Percentiles rank a stretch among this genome's conserved stretches.
Conservation (phyloP, 2,113 vertebrate species). For the Calyptommatus sinebrachiatus region DNA sequence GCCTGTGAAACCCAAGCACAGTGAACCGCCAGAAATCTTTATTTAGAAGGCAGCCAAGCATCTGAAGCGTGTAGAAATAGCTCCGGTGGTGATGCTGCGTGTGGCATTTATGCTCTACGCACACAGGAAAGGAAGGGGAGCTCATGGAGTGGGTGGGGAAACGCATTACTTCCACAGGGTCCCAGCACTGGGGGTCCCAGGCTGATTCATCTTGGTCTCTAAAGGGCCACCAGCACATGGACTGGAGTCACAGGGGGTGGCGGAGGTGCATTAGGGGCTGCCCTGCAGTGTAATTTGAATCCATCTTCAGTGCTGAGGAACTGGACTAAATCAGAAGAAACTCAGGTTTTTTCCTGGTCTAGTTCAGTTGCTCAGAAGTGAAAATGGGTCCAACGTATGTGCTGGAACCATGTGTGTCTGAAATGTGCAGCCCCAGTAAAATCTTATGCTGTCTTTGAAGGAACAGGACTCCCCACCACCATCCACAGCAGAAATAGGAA, state of each 20-base stretch:
- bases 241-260: too few species aligned
- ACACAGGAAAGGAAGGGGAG: neutral
- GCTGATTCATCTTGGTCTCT: neutral
- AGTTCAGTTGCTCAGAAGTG: too few species aligned
- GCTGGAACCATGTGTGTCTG: neutral
- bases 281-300: too few species aligned
- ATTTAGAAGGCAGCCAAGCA: neutral
- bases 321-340: too few species aligned
- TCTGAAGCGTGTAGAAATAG: constrained; percentile 2
- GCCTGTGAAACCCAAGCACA: constrained; percentile 1
- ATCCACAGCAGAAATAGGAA: neutral
- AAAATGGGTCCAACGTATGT: too few species aligned
- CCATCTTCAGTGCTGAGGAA: too few species aligned
- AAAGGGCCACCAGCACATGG: neutral
- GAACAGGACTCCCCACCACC: neutral
- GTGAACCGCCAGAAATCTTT: constrained; percentile 17
- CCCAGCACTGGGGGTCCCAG: neutral
- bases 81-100: neutral
- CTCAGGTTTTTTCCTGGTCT: too few species aligned
- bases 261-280: too few species aligned
- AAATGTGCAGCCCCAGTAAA: neutral
- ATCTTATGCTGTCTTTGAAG: neutral
- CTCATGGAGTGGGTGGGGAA: neutral
- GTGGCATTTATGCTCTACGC: neutral
- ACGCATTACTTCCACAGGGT: too few species aligned